A percentile compares a stretch with the other conserved stretches of the same genome.
Evolutionary conservation across 2,797 vertebrate species (phyloP).

Genomic region (Gambusia yucatana): DNA sequence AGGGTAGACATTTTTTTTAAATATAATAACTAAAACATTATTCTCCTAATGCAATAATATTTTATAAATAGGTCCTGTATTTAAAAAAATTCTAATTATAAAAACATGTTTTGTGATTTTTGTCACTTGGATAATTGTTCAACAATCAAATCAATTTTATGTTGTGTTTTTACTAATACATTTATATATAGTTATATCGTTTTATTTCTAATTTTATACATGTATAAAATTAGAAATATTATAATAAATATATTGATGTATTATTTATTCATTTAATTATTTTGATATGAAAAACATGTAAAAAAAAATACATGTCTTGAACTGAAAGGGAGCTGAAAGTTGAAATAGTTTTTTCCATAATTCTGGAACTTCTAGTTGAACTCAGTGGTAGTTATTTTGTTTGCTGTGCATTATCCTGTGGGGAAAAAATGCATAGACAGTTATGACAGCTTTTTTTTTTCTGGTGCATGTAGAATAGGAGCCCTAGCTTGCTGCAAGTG

Average conservation of each 20-base stretch:
- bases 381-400: slow-evolving; percentile 24
- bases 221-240: not conserved
- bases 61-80: not conserved
- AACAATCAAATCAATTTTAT: not conserved
- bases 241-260: too few species aligned
- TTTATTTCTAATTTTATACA: too few species aligned
- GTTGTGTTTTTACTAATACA: not conserved
- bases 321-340: not conserved
- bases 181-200: not conserved
- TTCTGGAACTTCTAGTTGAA: slow-evolving; percentile 26
- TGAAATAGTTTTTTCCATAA: not conserved
- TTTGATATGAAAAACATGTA: too few species aligned
- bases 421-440: not conserved
- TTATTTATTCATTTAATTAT: not conserved
- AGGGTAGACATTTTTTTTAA: not conserved
- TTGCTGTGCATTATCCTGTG: slow-evolving; percentile 24
- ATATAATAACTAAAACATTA: not conserved
- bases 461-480: slow-evolving; percentile 15
- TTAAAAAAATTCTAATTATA: not conserved
- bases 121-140: not conserved
- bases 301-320: too few species aligned
- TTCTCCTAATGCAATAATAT: not conserved
- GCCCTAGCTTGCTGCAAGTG: slow-evolving; percentile 35
- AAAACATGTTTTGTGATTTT: not conserved
- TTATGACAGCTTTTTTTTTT: slow-evolving; percentile 28